Conservation (phyloP, 2,888 invertebrate genomes). For the Stictocephala bisonia region DNA sequence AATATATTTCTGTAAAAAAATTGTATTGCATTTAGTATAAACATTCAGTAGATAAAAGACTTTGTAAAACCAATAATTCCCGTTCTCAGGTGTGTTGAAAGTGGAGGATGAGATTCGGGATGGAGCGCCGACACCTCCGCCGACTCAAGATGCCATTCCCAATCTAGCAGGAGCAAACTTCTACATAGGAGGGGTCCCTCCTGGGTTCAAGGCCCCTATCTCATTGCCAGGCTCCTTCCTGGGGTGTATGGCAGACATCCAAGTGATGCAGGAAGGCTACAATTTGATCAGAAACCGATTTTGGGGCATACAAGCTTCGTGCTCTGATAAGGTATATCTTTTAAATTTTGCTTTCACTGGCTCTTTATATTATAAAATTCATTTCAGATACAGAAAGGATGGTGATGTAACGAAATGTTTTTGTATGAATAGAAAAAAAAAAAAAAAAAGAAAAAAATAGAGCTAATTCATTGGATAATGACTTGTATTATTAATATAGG, state of each 20-base stretch:
- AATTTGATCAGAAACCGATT: slow-evolving; percentile 78
- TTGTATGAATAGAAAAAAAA: no score
- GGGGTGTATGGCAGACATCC: slow-evolving; percentile 85
- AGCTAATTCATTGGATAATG: no score
- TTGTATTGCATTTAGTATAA: neutral
- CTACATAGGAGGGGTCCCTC: slow-evolving; percentile 88
- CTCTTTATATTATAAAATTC: no score
- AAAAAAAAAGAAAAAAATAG: no score
- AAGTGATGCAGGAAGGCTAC: slow-evolving; percentile 77
- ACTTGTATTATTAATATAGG: no score
- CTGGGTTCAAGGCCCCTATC: slow-evolving; percentile 71
- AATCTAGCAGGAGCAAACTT: slow-evolving; percentile 76
- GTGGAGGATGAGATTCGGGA: slow-evolving; percentile 74
- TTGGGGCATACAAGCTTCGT: slow-evolving; percentile 79
- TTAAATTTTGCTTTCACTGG: no score
- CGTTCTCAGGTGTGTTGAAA: slow-evolving; percentile 73
- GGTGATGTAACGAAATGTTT: no score
- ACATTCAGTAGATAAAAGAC: no score
- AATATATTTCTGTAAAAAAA: no score
- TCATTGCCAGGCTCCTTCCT: slow-evolving; percentile 68
- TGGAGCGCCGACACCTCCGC: slow-evolving; percentile 74
- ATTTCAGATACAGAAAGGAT: no score
- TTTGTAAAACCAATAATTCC: no score
- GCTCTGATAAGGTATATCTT: slow-evolving; percentile 80
- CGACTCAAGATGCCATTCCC: slow-evolving; percentile 69